These are phyloP conservation scores for Pseudococcus viburni DNA, from an alignment of 2,888 invertebrate genomes.

Conservation along the genomic window DNA sequence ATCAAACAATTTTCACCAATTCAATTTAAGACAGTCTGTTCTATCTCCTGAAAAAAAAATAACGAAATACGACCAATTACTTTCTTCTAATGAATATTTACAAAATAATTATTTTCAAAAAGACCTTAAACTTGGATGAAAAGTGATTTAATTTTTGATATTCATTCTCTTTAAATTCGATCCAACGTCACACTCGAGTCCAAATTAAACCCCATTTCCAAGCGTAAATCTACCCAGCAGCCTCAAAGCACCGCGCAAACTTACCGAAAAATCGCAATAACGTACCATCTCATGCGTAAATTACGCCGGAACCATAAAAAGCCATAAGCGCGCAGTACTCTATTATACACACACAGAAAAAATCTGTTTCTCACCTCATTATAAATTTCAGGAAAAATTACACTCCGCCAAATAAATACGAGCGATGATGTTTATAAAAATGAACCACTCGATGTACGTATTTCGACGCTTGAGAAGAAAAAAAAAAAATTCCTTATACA, in stretches of 20 bases:
- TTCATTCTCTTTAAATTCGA: too few species aligned
- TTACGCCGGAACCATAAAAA: background rate
- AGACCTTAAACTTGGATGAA: too few species aligned
- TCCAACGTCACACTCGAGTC: too few species aligned
- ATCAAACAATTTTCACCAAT: too few species aligned
- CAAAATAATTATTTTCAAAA: too few species aligned
- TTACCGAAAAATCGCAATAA: background rate
- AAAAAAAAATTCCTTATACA: background rate
- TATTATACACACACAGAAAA: background rate
- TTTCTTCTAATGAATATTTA: too few species aligned
- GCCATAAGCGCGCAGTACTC: background rate
- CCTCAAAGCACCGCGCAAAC: too few species aligned
- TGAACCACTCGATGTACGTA: conserved; percentile 6
- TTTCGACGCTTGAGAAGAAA: background rate
- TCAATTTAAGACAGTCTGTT: too few species aligned
- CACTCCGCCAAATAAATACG: background rate
- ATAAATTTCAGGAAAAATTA: conserved; percentile 21
- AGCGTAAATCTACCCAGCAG: background rate
- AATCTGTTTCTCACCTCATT: background rate
- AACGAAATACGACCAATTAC: too few species aligned
- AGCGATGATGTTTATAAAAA: conserved; percentile 14
- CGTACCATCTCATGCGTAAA: background rate
- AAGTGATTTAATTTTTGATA: too few species aligned
- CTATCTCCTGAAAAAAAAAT: too few species aligned
- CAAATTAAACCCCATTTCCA: background rate